Evolutionary conservation across 2,888 invertebrate species (phyloP).

Genomic region (Caenorhabditis sulstoni): DNA sequence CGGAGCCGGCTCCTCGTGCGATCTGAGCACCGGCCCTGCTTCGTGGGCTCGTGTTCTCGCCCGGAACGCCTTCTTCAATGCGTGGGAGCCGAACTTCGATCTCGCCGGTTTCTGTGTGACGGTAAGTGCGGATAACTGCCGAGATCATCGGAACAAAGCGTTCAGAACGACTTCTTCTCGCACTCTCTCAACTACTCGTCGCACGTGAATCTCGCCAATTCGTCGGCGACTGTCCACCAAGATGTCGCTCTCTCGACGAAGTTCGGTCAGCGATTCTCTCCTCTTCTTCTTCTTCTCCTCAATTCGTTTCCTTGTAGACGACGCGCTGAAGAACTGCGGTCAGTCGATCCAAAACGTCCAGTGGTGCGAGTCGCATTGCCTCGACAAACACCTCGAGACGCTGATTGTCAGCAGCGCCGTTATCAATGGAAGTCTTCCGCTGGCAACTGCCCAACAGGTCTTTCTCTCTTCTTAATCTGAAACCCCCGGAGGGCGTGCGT

Average conservation of each 20-base stretch:
- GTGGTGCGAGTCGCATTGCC: constrained; percentile 54
- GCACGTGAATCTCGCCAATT: constrained; percentile 45
- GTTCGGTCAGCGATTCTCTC: constrained; percentile 14
- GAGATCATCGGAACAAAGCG: constrained; percentile 10
- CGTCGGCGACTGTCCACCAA: constrained; percentile 19
- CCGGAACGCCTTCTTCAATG: constrained; percentile 52
- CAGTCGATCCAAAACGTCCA: constrained; percentile 16
- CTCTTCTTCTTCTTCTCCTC: background rate
- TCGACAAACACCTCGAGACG: constrained; percentile 32
- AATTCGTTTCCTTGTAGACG: constrained; percentile 11
- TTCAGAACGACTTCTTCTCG: constrained; percentile 49
- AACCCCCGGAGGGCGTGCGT: background rate
- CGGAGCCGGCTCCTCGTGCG: constrained; percentile 28
- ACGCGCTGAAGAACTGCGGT: constrained; percentile 40
- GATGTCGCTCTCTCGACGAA: constrained; percentile 24
- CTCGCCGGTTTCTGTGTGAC: constrained; percentile 44
- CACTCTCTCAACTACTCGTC: constrained; percentile 47
- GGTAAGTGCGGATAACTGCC: constrained; percentile 15
- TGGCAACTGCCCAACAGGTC: constrained; percentile 46
- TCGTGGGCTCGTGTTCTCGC: constrained; percentile 45
- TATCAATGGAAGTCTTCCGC: constrained; percentile 57
- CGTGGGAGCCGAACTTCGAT: constrained; percentile 30
- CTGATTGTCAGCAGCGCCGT: constrained; percentile 35
- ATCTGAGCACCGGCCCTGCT: constrained; percentile 25
- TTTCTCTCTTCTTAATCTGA: background rate